These are phyloP conservation scores for Sebastolobus altivelis DNA, from an alignment of 2,797 vertebrate species.

Conservation along the genomic window DNA sequence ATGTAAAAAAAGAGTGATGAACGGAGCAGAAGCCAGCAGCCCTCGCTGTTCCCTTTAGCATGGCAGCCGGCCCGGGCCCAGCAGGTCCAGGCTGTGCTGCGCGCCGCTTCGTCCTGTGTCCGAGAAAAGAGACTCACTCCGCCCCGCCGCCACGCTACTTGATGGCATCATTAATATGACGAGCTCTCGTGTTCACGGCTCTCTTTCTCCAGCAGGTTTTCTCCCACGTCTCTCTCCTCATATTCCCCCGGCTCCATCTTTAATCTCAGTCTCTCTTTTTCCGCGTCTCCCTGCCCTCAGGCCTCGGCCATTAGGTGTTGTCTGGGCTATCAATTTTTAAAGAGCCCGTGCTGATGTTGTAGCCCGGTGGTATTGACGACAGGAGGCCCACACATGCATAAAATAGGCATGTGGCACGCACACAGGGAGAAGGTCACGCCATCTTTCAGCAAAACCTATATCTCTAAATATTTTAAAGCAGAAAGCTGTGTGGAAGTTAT, in stretches of 20 bases:
- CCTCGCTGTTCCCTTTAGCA: conserved; percentile 31
- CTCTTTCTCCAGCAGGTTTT: background rate
- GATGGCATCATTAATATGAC: conserved; percentile 56
- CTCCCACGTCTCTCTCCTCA: conserved; percentile 2
- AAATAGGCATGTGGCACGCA: conserved; percentile 50
- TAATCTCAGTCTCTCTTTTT: conserved; percentile 41
- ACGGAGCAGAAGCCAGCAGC: conserved; percentile 30
- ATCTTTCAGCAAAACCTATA: conserved; percentile 2
- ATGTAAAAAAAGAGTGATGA: conserved; percentile 14
- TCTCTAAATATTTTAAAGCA: conserved; percentile 9
- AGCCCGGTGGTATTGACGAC: conserved; percentile 27
- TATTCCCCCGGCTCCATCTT: conserved; percentile 31
- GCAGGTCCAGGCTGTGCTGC: conserved; percentile 29
- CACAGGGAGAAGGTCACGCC: background rate
- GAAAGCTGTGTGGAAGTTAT: conserved; percentile 34
- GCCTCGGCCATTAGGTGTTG: conserved; percentile 68
- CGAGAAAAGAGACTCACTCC: conserved; percentile 36
- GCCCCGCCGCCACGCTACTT: conserved; percentile 19
- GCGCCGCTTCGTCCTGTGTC: conserved; percentile 24
- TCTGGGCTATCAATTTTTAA: conserved; percentile 75
- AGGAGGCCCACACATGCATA: conserved; percentile 37
- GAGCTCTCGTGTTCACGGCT: conserved; percentile 1
- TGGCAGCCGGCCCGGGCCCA: conserved; percentile 51
- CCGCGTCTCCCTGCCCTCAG: conserved; percentile 43
- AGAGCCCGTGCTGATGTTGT: conserved; percentile 48